Base-by-base conservation (phyloP, 2,113 vertebrate genomes). In the Irena cyanogastra region DNA sequence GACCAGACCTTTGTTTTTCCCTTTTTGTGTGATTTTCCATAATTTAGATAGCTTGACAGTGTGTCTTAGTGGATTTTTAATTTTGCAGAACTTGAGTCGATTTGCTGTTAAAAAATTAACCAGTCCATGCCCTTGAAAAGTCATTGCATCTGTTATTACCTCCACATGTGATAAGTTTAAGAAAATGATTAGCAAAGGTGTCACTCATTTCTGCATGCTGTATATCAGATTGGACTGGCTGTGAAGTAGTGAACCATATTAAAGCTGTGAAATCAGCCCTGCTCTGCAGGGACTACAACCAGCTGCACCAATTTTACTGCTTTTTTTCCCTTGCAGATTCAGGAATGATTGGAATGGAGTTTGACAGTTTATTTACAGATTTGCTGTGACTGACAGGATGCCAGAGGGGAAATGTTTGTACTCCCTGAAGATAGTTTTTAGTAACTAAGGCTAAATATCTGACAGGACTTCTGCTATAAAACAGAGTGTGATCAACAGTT, bases 321-420 rank as follows among this genome's bases (percentile, higher is more conserved):
- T 92, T 96, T 95, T 96, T 96, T 96, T 70, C 84, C 90, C 69
- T 96, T 94, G 88, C 90, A 96, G 86, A 96, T 96, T 96, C 95
- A 90, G 78, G 86, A 91, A 72, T 97, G 97, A 97, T 92, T 96
- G 88, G 96, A 97, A 97, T 97, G 90, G 94, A 96, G 86, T 97
- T 94, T 92, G 96, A 97, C 94, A 97, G 95, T 95, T 96, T 97
- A 97, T 97, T 96, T 97, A 95, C 96, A 97, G 95, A 97, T 97
- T 95, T 96, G 63, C 95, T 95, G 93, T 97, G 95, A 97, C 95
- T 93, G 96, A 97, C 96, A 97, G 95, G 86, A 96, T 96, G 95
- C 97, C 95, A 95, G 92, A 96, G 95, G 97, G 97, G 91, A 96
- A 97, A 94, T 97, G 96, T 97, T 96, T 97, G 95, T 97, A 96